A percentile compares a stretch with the other conserved stretches of the same genome.
These are phyloP conservation scores for Pterostichus niger DNA, from an alignment of 2,888 invertebrate genomes.

Conservation along the genomic window DNA sequence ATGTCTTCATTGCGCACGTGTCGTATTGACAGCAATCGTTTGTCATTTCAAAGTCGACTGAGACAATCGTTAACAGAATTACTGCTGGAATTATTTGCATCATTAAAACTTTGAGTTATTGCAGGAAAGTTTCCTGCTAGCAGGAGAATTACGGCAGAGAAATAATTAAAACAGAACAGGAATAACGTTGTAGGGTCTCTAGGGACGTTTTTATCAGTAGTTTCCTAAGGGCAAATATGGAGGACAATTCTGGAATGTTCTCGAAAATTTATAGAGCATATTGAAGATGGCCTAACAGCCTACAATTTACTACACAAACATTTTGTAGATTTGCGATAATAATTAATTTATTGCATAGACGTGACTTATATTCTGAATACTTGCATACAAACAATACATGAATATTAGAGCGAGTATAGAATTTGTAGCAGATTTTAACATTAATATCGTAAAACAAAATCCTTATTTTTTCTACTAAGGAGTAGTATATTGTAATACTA, in stretches of 20 bases:
- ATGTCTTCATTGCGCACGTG: conserved; percentile 41
- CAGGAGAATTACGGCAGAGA: conserved; percentile 31
- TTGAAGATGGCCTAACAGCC: conserved; percentile 9
- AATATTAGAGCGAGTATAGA: too few relatives aligned
- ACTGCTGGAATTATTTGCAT: conserved; percentile 54
- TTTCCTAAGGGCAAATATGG: conserved; percentile 19
- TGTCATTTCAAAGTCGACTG: conserved; percentile 56
- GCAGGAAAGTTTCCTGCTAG: conserved; percentile 33
- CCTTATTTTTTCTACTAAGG: too few relatives aligned
- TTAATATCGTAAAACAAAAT: too few relatives aligned
- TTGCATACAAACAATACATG: too few relatives aligned
- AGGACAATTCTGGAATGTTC: conserved; percentile 12
- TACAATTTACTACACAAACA: neutral
- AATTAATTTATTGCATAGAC: conserved; percentile 2
- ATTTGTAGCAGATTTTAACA: too few relatives aligned
- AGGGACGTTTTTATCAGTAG: conserved; percentile 28
- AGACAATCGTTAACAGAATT: conserved; percentile 62
- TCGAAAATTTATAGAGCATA: conserved; percentile 15
- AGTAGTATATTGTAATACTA: too few relatives aligned
- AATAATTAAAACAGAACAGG: conserved; percentile 56
- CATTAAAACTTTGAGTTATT: conserved; percentile 56
- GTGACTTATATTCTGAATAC: neutral
- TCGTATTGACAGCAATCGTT: conserved; percentile 60
- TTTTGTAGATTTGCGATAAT: neutral
- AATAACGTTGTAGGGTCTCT: conserved; percentile 15